These are phyloP conservation scores for Notechis scutatus DNA, from an alignment of 2,113 vertebrate genomes.

Conservation along the genomic window DNA sequence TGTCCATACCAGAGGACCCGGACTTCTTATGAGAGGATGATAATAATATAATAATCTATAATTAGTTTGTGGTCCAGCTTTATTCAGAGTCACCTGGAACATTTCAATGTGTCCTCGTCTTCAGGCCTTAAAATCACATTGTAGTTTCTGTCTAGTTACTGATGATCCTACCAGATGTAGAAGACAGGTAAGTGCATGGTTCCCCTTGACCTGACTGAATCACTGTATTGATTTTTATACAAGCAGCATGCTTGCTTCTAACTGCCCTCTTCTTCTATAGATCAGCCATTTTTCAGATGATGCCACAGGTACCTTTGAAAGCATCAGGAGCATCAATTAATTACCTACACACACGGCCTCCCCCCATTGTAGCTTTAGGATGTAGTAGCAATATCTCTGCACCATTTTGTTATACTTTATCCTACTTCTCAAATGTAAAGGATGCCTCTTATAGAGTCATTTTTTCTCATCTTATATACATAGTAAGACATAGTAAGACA, in stretches of 20 bases:
- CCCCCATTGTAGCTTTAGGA: background rate
- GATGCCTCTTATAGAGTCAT: background rate
- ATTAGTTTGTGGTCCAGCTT: background rate
- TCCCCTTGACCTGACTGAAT: background rate
- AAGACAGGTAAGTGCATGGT: background rate
- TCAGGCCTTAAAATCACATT: background rate
- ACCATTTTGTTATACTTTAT: background rate
- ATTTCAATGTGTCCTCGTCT: background rate
- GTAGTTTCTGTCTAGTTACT: background rate
- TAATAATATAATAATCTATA: background rate
- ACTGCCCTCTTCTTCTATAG: background rate
- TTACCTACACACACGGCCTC: background rate
- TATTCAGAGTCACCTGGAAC: background rate
- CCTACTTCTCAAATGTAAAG: background rate
- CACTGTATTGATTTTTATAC: background rate
- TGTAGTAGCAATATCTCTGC: background rate
- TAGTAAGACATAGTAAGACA: background rate
- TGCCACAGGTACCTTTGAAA: background rate
- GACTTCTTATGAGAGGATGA: no score
- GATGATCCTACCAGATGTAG: background rate
- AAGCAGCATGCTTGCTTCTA: background rate
- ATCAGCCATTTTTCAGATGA: background rate
- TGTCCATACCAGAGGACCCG: no score
- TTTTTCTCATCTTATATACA: background rate
- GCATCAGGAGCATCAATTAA: background rate